Percentiles rank a stretch among this genome's conserved stretches.
Evolutionary conservation across 1,140 invertebrate genomes (phyloP).

Genomic region (Physella acuta): DNA sequence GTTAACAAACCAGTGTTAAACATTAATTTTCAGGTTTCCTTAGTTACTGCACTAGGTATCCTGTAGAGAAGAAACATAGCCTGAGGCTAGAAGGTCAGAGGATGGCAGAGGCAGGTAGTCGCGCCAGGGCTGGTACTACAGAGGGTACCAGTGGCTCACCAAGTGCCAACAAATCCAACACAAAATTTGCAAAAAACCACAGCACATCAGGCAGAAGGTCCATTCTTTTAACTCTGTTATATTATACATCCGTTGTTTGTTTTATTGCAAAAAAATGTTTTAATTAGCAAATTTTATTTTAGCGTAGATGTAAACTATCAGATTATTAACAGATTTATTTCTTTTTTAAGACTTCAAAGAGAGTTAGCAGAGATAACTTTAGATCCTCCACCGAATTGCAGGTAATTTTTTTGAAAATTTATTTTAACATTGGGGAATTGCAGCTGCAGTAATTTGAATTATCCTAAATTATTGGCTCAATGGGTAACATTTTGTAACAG

Average conservation of each 20-base stretch:
- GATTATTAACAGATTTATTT: not conserved
- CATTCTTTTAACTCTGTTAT: not conserved
- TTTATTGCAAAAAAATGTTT: not conserved
- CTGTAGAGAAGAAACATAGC: not conserved
- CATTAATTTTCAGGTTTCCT: too few relatives aligned
- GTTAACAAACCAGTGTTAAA: too few relatives aligned
- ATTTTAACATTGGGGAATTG: not conserved
- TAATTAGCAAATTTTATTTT: not conserved
- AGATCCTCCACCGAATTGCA: conserved; percentile 94
- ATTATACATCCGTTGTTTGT: not conserved
- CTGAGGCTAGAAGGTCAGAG: not conserved
- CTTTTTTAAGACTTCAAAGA: conserved; percentile 80
- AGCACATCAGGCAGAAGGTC: conserved; percentile 20
- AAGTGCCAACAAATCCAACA: conserved; percentile 10
- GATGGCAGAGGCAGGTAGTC: conserved; percentile 12
- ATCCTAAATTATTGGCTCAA: not conserved
- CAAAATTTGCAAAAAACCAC: conserved; percentile 20
- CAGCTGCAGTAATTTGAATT: not conserved
- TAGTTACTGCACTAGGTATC: not conserved
- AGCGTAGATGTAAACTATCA: not conserved
- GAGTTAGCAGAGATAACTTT: conserved; percentile 94
- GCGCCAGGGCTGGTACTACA: not conserved
- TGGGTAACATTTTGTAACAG: not conserved
- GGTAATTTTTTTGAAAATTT: conserved; percentile 54
- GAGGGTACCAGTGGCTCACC: conserved; percentile 6